Evolutionary conservation across 2,797 vertebrate genomes (phyloP), one percentile per base, ranked within the genome.

Genomic region (Scolopax bukidnonensis): DNA sequence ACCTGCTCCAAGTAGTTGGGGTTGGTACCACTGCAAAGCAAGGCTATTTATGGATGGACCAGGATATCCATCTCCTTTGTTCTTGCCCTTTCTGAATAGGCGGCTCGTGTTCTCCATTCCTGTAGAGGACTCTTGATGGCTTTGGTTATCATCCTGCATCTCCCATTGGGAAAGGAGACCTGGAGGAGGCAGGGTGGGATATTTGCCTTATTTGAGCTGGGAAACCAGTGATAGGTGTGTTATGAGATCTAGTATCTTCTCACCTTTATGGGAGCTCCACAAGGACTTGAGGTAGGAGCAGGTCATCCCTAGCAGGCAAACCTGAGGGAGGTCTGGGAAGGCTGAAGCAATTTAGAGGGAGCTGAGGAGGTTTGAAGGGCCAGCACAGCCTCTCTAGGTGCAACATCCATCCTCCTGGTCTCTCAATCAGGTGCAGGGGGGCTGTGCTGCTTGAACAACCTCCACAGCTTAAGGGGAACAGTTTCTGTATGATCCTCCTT

Each of bases 51-150:
- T 14, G 16, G 64, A 16, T 28, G 17, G 28, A 41, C 38, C 41
- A 69, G 38, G 14, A 28, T 61, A 38, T 23, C 45, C 2, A 2
- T 41, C 30, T 63, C 41, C 12, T 57, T 47, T 32, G 45, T 27
- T 71, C 43, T 54, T 80, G 16, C 11, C 14, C 14, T 54, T 50
- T 54, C 68, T 54, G 38, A 48, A 16, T 4, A 41, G 10, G 47
- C 7, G 7, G n/a, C 32, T 73, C 30, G 4, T 8, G 9, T 67
- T 43, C 41, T 38, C 27, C 0, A 0, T 43, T 45, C 24, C 69
- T 73, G 38, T 45, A 45, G 57, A 45, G 59, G 67, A 13, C 12
- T 83, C 3, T 23, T 40, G 43, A 15, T 61, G 38, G 20, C 45
- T 81, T 32, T 1, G 0, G 33, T 68, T 33, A 1, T 57, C 68